Base-by-base conservation (phyloP, 2,888 invertebrate genomes). In the Dromius quadrimaculatus region DNA sequence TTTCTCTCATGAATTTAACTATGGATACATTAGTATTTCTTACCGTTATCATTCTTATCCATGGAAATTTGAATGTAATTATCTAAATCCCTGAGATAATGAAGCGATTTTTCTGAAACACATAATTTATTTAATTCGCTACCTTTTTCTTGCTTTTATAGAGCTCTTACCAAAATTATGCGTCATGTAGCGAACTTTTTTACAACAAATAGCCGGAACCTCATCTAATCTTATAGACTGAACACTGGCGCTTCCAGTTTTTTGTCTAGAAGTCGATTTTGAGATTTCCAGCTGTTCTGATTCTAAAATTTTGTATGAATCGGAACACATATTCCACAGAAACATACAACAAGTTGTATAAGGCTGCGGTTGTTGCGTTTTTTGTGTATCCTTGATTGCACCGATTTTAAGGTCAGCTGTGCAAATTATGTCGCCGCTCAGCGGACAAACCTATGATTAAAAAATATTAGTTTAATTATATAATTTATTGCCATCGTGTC, bases 381-480 rank as follows among this genome's bases (percentile, higher is more conserved):
- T 74, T 47, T 76, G 77, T 32, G 73, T 72, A 63, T 75, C 74
- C 71, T 77, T 76, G 64, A 80, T 72, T 22, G 82, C 83, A 74
- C 81, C 81, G 70, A 83, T 81, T 78, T 81, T 82, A 74, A 83
- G 82, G 76, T 80, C 80, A 74, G 82, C 82, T 73, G 81, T 80
- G 74, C 83, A 82, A 43, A 82, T 76, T 69, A 83, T 81, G 74
- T 81, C 79, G 36, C 83, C 83, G 75, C 80, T 80, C 65, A 83
- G 73, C 45, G 83, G 83, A 76, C 83, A 83, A 72, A 83, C 78
- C 83, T 83, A 62, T n/a, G n/a, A n/a, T n/a, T 11, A 79, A 78
- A 72, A 22, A 50, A 36, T 22, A n/a, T 15, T 23, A 69, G 5
- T 61, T 9, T 38, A 20, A 13, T 15, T 54, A 19, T 11, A 9